A percentile compares a stretch with the other conserved stretches of the same genome.
phyloP scores from a whole-genome alignment of 2,113 vertebrate species.

The Phrynosoma blainvillii region DNA sequence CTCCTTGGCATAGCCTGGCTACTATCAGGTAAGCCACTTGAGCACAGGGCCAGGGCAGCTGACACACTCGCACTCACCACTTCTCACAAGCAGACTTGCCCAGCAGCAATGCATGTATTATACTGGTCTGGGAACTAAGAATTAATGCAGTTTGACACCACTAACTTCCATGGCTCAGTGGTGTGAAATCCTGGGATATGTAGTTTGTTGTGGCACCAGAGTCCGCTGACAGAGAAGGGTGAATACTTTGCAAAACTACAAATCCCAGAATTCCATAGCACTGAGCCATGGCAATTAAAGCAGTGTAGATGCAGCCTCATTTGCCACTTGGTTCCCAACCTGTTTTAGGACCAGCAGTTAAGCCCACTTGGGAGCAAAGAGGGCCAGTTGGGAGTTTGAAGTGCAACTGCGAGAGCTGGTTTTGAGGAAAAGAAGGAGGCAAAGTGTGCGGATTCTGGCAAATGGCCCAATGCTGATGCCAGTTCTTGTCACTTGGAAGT shows the following conservation, averaged over 20 bases:
- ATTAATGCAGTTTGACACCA: too few species aligned
- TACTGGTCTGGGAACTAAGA: neutral
- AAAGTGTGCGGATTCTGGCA: neutral
- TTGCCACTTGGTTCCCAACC: too few species aligned
- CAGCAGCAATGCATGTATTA: neutral
- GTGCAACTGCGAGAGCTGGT: neutral
- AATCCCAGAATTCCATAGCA: too few species aligned
- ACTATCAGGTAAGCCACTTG: neutral
- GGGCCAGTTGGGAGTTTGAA: neutral
- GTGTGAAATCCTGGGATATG: too few species aligned
- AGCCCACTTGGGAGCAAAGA: neutral
- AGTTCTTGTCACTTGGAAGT: neutral
- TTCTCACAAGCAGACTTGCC: neutral
- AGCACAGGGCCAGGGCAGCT: neutral
- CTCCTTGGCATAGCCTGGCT: neutral
- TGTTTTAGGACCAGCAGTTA: neutral
- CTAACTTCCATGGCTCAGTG: too few species aligned
- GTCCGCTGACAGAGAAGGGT: too few species aligned
- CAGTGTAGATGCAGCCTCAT: too few species aligned
- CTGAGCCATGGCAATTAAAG: too few species aligned
- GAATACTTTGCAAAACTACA: too few species aligned
- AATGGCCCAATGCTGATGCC: neutral
- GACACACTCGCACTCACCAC: too few species aligned
- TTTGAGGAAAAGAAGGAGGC: neutral
- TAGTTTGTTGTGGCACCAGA: too few species aligned